These are phyloP conservation scores for Flexamia atlantica DNA, from an alignment of 2,888 invertebrate genomes.

Conservation along the genomic window DNA sequence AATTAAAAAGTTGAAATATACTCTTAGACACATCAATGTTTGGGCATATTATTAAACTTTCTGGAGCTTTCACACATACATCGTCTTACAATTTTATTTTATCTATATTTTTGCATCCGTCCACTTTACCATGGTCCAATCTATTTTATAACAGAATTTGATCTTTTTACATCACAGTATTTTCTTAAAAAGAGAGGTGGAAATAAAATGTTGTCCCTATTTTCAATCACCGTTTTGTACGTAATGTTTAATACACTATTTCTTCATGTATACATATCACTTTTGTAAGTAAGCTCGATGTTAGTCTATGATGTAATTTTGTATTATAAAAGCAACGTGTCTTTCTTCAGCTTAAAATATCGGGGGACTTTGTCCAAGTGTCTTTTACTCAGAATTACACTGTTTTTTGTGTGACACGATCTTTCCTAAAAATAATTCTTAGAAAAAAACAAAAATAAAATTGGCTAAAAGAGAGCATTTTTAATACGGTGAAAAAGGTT, in stretches of 20 bases:
- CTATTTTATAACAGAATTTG: not conserved
- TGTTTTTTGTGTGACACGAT: not conserved
- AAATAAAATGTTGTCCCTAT: not conserved
- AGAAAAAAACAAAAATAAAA: too few relatives aligned
- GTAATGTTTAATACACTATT: not conserved
- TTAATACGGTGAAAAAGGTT: too few relatives aligned
- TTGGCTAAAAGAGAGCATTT: too few relatives aligned
- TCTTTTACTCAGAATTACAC: not conserved
- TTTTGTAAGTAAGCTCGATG: not conserved
- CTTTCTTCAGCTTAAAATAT: constrained; percentile 21
- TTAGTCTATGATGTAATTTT: constrained; percentile 12
- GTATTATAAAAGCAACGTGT: constrained; percentile 11
- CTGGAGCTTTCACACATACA: too few relatives aligned
- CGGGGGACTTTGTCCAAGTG: not conserved
- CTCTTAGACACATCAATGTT: too few relatives aligned
- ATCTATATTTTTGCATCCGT: constrained; percentile 14
- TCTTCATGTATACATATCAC: constrained; percentile 27
- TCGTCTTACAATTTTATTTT: too few relatives aligned
- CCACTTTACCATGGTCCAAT: not conserved
- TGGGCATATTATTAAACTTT: too few relatives aligned
- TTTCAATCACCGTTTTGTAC: not conserved
- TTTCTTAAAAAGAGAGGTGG: not conserved
- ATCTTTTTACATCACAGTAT: not conserved
- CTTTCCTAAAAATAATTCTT: not conserved
- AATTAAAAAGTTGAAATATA: too few relatives aligned